Percentiles rank a stretch among this genome's conserved stretches.
phyloP scores from a whole-genome alignment of 2,888 invertebrate genomes.

The Philaethria dido region DNA sequence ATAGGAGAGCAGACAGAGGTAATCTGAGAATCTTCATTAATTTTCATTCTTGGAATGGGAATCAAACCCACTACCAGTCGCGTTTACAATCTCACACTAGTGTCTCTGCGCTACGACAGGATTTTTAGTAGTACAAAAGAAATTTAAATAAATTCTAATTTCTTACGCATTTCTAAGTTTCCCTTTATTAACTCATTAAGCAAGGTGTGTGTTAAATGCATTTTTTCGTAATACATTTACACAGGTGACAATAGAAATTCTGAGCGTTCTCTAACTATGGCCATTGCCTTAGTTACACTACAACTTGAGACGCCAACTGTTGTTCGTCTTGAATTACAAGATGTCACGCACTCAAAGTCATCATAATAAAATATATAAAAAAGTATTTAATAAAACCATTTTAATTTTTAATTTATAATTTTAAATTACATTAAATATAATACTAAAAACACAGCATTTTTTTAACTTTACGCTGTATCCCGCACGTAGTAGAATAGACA shows the following conservation, averaged over 20 bases:
- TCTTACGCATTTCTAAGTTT: neutral
- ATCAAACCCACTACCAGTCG: no score
- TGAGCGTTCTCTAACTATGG: constrained; percentile 22
- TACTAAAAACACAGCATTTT: no score
- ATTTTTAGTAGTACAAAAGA: neutral
- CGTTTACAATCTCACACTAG: no score
- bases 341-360: neutral
- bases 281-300: constrained; percentile 39
- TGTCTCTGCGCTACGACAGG: no score
- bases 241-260: constrained; percentile 30
- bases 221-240: constrained; percentile 16
- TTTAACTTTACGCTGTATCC: no score
- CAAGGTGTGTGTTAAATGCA: neutral
- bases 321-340: constrained; percentile 1
- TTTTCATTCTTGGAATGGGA: no score
- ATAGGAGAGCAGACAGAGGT: no score
- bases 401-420: no score
- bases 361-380: no score
- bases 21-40: no score
- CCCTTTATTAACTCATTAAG: neutral
- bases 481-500: no score
- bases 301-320: constrained; percentile 30
- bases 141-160: constrained; percentile 6
- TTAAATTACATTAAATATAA: neutral
- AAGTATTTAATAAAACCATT: no score